Percentiles rank a stretch among this genome's conserved stretches.
Evolutionary conservation across 2,888 invertebrate genomes (phyloP).

Genomic region (Trichopoda pennipes): DNA sequence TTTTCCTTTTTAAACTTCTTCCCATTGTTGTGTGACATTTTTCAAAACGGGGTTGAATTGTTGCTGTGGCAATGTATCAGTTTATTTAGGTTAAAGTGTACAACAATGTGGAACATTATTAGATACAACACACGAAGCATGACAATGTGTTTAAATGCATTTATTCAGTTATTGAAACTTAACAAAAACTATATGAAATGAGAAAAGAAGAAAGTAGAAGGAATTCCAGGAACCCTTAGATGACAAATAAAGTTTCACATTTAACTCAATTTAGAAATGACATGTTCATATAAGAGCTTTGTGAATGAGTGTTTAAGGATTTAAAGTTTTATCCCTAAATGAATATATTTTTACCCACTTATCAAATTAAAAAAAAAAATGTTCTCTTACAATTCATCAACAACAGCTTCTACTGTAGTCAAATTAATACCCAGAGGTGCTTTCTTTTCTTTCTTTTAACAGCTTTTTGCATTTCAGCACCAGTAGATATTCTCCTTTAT

Average conservation of each 20-base stretch:
- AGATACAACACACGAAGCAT: conserved; percentile 53
- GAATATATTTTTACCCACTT: background rate
- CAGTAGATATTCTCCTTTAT: conserved; percentile 26
- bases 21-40: conserved; percentile 26
- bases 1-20: background rate
- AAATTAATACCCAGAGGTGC: conserved; percentile 8
- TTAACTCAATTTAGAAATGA: conserved; percentile 6
- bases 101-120: conserved; percentile 46
- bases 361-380: conserved; percentile 13
- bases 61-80: conserved; percentile 25
- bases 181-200: background rate
- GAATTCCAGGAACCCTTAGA: conserved; percentile 22
- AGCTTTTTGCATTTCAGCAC: background rate
- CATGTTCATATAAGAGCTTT: background rate
- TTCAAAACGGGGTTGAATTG: conserved; percentile 20
- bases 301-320: background rate
- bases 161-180: conserved; percentile 44
- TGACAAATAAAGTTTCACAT: conserved; percentile 26
- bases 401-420: conserved; percentile 13
- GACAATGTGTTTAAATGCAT: conserved; percentile 48
- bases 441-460: conserved; percentile 3
- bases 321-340: background rate
- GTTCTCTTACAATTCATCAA: conserved; percentile 23
- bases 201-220: background rate
- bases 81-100: conserved; percentile 52